Percentiles rank a stretch among this genome's conserved stretches.
Evolutionary conservation across 2,888 invertebrate species (phyloP).

Genomic region (Lasioglossum figueresi): DNA sequence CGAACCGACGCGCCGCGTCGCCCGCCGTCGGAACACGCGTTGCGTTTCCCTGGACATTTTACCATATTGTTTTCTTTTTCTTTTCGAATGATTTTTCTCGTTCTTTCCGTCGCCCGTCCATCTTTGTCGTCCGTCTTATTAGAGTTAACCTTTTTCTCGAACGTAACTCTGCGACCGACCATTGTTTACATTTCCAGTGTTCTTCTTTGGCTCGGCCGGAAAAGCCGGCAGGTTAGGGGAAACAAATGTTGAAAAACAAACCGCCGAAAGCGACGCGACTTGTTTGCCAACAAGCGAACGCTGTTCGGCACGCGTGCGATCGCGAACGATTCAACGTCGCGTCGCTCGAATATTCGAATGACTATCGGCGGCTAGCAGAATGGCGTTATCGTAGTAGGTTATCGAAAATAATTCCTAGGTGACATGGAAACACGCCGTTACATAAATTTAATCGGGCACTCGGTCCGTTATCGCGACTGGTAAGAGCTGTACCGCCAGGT

Average conservation of each 20-base stretch:
- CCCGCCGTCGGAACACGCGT: slow-evolving; percentile 55
- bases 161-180: not conserved
- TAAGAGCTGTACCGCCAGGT: slow-evolving; percentile 65
- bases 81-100: not conserved
- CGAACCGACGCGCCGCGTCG: not conserved
- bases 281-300: slow-evolving; percentile 17
- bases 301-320: slow-evolving; percentile 12
- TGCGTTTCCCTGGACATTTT: not conserved
- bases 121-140: not conserved
- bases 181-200: slow-evolving; percentile 18
- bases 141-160: not conserved
- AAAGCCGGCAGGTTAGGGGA: not conserved
- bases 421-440: slow-evolving; percentile 71
- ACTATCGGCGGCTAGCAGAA: slow-evolving; percentile 35
- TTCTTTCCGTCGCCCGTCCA: not conserved
- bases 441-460: slow-evolving; percentile 79
- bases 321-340: slow-evolving; percentile 27
- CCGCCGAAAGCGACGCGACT: not conserved
- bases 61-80: too few species aligned
- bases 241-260: not conserved
- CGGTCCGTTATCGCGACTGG: slow-evolving; percentile 67
- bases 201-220: not conserved
- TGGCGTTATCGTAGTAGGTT: slow-evolving; percentile 66
- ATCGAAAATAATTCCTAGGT: slow-evolving; percentile 70
- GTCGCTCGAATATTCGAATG: slow-evolving; percentile 41